A percentile compares a stretch with the other conserved stretches of the same genome.
phyloP scores from a whole-genome alignment of 2,113 vertebrate species.

The Entomyzon cyanotis region DNA sequence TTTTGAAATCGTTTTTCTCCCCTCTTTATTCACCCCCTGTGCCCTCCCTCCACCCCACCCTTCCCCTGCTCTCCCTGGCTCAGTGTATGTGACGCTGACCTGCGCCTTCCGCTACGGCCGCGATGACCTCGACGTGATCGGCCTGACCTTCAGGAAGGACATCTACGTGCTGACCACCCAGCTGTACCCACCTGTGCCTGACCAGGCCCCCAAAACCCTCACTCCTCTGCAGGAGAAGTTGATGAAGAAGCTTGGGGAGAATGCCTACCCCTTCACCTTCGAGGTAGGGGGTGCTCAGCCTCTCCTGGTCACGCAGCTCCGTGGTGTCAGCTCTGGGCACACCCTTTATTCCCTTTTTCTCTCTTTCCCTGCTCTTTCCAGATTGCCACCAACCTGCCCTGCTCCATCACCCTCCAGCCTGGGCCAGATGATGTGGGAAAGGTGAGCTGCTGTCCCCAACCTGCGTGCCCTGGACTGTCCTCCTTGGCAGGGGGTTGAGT shows the following conservation, averaged over 20 bases:
- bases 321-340: accelerated
- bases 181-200: slow-evolving; percentile 74
- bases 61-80: not conserved
- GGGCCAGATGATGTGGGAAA: slow-evolving; percentile 83
- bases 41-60: not conserved
- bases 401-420: slow-evolving; percentile 87
- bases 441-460: slow-evolving; percentile 52
- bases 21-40: not conserved
- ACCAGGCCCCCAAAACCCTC: slow-evolving; percentile 55
- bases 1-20: not conserved
- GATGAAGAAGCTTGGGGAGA: slow-evolving; percentile 82
- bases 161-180: slow-evolving; percentile 82
- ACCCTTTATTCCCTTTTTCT: not conserved
- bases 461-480: accelerated
- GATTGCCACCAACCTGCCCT: slow-evolving; percentile 85
- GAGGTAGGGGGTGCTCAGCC: slow-evolving; percentile 67
- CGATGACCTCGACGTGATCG: slow-evolving; percentile 88
- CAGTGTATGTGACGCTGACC: slow-evolving; percentile 84
- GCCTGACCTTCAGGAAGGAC: slow-evolving; percentile 88
- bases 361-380: slow-evolving; percentile 33
- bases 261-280: slow-evolving; percentile 84
- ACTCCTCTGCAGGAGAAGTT: slow-evolving; percentile 81
- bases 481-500: too few relatives aligned
- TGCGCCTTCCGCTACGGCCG: slow-evolving; percentile 90
- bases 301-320: accelerated